Percentiles rank a stretch among this genome's conserved stretches.
Conservation (phyloP, 2,113 vertebrate genomes). For the Strix uralensis region DNA sequence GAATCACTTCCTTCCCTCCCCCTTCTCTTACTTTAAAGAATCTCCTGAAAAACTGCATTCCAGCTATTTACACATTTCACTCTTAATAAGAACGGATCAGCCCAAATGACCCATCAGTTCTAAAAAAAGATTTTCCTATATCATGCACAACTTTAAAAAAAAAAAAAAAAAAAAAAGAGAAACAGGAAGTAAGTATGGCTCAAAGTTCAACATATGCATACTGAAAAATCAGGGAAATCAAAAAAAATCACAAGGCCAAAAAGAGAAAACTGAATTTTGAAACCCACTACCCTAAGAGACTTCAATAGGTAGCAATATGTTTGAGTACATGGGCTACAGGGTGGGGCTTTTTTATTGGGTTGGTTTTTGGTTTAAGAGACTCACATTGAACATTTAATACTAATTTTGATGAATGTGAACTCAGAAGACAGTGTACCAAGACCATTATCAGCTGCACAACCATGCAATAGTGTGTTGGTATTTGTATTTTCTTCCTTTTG, state of each 20-base stretch:
- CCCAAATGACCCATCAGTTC: slow-evolving; percentile 19
- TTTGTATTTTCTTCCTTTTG: neutral
- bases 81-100: slow-evolving; percentile 35
- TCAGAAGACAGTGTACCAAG: neutral
- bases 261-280: neutral
- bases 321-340: neutral
- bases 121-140: slow-evolving; percentile 31
- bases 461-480: neutral
- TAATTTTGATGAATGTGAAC: neutral
- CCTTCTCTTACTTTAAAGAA: slow-evolving; percentile 35
- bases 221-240: neutral
- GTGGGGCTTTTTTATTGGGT: neutral
- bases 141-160: slow-evolving; percentile 34
- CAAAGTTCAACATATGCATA: neutral
- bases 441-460: slow-evolving; percentile 24
- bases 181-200: neutral
- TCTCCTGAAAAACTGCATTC: slow-evolving; percentile 68
- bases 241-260: neutral
- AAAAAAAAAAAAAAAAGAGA: neutral
- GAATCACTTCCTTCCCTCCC: slow-evolving; percentile 44
- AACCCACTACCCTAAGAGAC: neutral
- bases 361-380: neutral
- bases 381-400: neutral
- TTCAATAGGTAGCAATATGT: neutral
- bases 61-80: slow-evolving; percentile 69